These are phyloP conservation scores for Ceratotherium simum DNA, from an alignment of 2,113 vertebrate genomes.

Conservation along the genomic window DNA sequence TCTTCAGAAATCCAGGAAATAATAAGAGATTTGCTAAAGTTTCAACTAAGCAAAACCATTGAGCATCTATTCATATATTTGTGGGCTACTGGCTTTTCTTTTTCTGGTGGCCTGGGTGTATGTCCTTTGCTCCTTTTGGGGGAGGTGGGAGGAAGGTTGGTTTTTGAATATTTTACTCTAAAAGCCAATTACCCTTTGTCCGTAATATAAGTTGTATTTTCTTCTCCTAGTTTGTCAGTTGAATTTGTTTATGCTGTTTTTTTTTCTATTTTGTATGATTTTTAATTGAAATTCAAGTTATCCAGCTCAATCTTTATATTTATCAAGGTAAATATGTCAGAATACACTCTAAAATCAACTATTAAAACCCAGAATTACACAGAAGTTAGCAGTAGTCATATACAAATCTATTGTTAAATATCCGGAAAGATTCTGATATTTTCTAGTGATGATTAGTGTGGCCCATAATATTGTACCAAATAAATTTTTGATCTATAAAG, in stretches of 20 bases:
- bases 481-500: background rate
- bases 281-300: constrained; percentile 12
- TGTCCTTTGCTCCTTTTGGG: background rate
- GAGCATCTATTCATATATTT: background rate
- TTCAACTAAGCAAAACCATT: background rate
- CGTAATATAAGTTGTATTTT: background rate
- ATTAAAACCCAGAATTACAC: background rate
- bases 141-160: background rate
- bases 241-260: background rate
- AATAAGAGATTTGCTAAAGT: background rate
- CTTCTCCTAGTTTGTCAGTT: background rate
- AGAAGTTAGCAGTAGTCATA: background rate
- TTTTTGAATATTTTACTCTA: background rate
- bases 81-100: background rate
- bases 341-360: background rate
- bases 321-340: background rate
- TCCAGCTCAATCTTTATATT: background rate
- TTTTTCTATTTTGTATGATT: background rate
- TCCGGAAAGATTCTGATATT: background rate
- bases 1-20: background rate
- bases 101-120: background rate
- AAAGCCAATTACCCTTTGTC: background rate
- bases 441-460: background rate
- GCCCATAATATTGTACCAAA: background rate
- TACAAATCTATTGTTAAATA: background rate